A percentile compares a stretch with the other conserved stretches of the same genome.
These are phyloP conservation scores for Melanotaenia trifasciata DNA, from an alignment of 2,797 vertebrate species.

Conservation along the genomic window DNA sequence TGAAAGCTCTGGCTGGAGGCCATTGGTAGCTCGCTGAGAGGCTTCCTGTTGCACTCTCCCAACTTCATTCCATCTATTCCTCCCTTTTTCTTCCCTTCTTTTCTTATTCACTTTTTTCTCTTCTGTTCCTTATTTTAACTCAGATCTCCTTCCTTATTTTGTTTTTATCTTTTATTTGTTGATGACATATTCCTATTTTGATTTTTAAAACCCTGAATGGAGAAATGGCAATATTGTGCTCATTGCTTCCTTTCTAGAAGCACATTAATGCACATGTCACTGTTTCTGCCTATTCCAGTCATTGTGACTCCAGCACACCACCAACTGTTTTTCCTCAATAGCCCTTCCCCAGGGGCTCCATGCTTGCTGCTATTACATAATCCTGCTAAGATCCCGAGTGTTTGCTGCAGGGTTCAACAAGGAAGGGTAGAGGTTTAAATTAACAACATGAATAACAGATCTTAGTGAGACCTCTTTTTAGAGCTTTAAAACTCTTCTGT, in stretches of 20 bases:
- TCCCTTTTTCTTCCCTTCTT: conserved; percentile 33
- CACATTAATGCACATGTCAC: conserved; percentile 21
- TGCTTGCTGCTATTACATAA: conserved; percentile 68
- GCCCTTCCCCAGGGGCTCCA: conserved; percentile 48
- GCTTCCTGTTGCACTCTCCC: conserved; percentile 79
- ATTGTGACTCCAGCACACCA: conserved; percentile 34
- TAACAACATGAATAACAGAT: conserved; percentile 9
- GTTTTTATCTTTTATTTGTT: conserved; percentile 12
- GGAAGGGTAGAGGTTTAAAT: conserved; percentile 15
- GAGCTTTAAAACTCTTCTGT: neutral
- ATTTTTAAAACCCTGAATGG: neutral
- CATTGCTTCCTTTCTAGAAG: neutral
- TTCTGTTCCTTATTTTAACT: conserved; percentile 3
- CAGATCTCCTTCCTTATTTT: conserved; percentile 4
- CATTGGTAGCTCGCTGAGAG: conserved; percentile 77
- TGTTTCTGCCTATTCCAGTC: conserved; percentile 29
- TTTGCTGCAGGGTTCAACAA: conserved; percentile 24
- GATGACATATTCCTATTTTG: neutral
- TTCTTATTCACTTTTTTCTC: conserved; percentile 11
- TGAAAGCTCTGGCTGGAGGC: conserved; percentile 80
- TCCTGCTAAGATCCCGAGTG: conserved; percentile 36
- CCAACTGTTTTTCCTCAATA: conserved; percentile 48
- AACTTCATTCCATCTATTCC: conserved; percentile 40
- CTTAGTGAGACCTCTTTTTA: neutral
- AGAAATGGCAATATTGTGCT: neutral